Base-by-base conservation (phyloP, 2,797 vertebrate genomes). In the Jordanella pulchra region DNA sequence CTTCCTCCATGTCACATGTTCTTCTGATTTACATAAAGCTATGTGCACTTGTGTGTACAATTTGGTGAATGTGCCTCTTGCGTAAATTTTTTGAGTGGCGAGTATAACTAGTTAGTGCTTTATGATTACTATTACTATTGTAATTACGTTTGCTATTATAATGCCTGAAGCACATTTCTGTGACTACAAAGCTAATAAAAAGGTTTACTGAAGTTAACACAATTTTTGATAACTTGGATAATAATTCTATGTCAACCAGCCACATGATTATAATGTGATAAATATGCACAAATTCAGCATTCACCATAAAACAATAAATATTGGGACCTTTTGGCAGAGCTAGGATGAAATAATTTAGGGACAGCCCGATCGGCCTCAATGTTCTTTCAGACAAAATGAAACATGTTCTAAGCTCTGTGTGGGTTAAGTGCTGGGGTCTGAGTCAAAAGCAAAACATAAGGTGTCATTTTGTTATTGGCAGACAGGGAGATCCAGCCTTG, bases 401-500 rank as follows among this genome's bases (percentile, higher is more conserved):
- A 65, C 60, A 63, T 6, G 3, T 23, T 60, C 17, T 27, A 3
- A 21, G 12, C 21, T 63, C 35, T 11, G 32, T n/a, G 21, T 35
- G 21, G 32, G 60, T 63, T 42, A 12, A 39, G 60, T 35, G 27
- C 17, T 21, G 30, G 35, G 60, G 23, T 63, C 35, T 42, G 23
- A 63, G 21, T 39, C 1, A 35, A 39, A 32, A 42, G 35, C 21
- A 65, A 47, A 25, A 47, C 21, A 23, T 2, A 23, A 45, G 27
- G n/a, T 45, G 63, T 28, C 6, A 45, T 47, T 65, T 45, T 65
- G 23, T 65, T 47, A 17, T 65, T 65, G 44, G 63, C 63, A 65
- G 39, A 7, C 11, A 27, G 42, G 1, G n/a, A 65, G 61, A 39
- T 65, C 15, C 63, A 17, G n/a, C 42, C 28, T 65, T 25, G n/a